Evolutionary conservation across 2,113 vertebrate species (phyloP).

Genomic region (Kryptolebias marmoratus): DNA sequence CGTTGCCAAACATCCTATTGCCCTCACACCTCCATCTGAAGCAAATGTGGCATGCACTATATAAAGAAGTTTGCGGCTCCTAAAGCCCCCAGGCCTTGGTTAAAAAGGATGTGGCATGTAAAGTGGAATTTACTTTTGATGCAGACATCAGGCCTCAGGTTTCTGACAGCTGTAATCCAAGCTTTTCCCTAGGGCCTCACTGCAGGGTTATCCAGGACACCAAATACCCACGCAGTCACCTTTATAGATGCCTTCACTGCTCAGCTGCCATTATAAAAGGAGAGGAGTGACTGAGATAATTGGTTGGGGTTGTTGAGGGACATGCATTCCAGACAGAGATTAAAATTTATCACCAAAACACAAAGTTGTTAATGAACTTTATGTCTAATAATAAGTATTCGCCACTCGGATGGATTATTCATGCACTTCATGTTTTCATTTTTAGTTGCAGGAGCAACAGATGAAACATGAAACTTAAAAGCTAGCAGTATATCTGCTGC

Average conservation of each 20-base stretch:
- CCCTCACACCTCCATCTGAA: constrained; percentile 29
- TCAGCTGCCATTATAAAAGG: constrained; percentile 61
- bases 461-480: constrained; percentile 18
- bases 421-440: not conserved
- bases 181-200: constrained; percentile 53
- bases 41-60: constrained; percentile 74
- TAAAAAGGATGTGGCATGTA: constrained; percentile 76
- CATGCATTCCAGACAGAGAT: not conserved
- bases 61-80: constrained; percentile 70
- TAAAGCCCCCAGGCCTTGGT: constrained; percentile 63
- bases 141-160: constrained; percentile 76
- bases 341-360: constrained; percentile 48
- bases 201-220: constrained; percentile 60
- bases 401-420: not conserved
- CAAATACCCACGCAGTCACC: constrained; percentile 60
- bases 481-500: constrained; percentile 16
- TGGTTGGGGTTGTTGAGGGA: constrained; percentile 3
- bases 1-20: constrained; percentile 30
- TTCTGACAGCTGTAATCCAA: constrained; percentile 75
- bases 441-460: constrained; percentile 27
- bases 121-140: constrained; percentile 84
- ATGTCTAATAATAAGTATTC: not conserved
- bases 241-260: constrained; percentile 64
- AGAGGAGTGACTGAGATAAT: not conserved
- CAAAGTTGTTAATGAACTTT: constrained; percentile 12